Base-by-base conservation (phyloP, 2,888 invertebrate species). In the Epistrophe grossulariae region DNA sequence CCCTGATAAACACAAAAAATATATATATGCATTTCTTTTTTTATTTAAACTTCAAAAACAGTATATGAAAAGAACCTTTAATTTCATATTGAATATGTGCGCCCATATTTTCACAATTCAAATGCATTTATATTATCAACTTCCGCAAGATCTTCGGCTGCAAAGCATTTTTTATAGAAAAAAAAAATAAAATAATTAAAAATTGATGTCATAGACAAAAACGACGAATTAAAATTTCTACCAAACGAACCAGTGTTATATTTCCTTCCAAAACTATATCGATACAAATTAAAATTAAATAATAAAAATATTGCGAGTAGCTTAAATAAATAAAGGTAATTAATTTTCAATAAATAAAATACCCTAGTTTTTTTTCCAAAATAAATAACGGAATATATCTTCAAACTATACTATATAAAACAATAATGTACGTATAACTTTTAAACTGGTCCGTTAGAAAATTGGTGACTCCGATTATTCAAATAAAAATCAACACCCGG, bases 241-340 rank as follows among this genome's bases (percentile, higher is more conserved):
- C 71, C 71, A 74, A 79, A 74, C 24, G 66, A 62, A 73, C 79
- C 81, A 82, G 76, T 87, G 87, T 83, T 87, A 72, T 83, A 76
- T 48, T 60, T 76, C 82, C 76, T 83, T 79, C 77, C 78, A 38
- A 68, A 83, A 59, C 17, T 68, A 40, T n/a, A 24, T 40, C 9
- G 0, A 68, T 31, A 55, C 13, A 68, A 52, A 35, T 15, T 28
- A 28, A 45, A 6, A 35, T 15, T 17, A 48, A 38, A 52, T 50
- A 68, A 68, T 55, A 57, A 35, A 60, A 31, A 82, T 76, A 79
- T 79, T 87, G 45, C 79, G 71, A 64, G 71, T 87, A 87, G 79
- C 62, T 71, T 87, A 52, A 73, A 64, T 15, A 72, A 57, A 59
- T 24, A 62, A 28, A 43, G 31, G 13, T 59, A 52, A 48, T 48